Evolutionary conservation across 2,797 vertebrate genomes (phyloP).

Genomic region (Eurystomus glaucurus): DNA sequence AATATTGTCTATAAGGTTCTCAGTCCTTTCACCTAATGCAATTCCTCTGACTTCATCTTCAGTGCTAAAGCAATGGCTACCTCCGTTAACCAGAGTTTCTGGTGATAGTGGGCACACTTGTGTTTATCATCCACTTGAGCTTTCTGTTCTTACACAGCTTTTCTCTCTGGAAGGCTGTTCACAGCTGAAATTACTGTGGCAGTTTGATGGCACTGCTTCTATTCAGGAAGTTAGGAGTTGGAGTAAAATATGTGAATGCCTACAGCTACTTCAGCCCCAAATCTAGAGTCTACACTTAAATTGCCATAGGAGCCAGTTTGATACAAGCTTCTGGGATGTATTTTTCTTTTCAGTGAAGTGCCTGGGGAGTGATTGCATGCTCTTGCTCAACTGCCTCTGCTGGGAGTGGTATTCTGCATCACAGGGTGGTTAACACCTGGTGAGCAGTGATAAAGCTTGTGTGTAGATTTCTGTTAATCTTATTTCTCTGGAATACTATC

Average conservation of each 20-base stretch:
- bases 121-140: neutral
- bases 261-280: neutral
- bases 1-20: neutral
- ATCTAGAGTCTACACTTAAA: neutral
- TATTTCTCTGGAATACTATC: conserved; percentile 3
- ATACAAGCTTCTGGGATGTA: neutral
- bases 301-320: neutral
- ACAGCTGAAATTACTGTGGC: neutral
- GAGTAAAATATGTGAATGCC: neutral
- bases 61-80: neutral
- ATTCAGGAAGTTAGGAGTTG: neutral
- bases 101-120: neutral
- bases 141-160: neutral
- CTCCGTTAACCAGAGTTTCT: neutral
- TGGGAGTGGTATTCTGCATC: neutral
- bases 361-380: neutral
- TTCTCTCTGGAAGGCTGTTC: neutral
- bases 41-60: neutral
- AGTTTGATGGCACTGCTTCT: neutral
- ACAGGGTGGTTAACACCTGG: neutral
- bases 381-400: neutral
- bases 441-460: neutral
- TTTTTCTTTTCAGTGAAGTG: neutral
- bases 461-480: neutral
- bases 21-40: neutral